Conservation (phyloP, 2,113 vertebrate genomes). For the Lophius piscatorius region DNA sequence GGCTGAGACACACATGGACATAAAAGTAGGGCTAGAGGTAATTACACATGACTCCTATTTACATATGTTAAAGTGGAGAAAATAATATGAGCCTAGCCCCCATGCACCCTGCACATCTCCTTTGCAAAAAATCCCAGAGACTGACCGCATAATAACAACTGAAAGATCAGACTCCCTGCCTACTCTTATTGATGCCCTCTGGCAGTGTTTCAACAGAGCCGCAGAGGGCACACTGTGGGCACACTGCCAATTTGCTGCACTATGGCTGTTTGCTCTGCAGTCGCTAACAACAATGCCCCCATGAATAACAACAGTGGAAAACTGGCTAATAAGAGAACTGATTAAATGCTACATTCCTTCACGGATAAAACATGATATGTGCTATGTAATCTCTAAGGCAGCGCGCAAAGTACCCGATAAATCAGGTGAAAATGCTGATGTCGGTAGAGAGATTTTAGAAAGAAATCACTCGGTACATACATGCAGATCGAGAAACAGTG, state of each 20-base stretch:
- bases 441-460: neutral
- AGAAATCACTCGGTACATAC: neutral
- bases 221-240: conserved; percentile 65
- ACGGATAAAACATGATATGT: conserved; percentile 51
- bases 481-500: neutral
- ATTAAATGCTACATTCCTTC: conserved; percentile 55
- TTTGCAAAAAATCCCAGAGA: neutral
- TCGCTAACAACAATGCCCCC: conserved; percentile 62
- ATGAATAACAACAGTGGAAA: conserved; percentile 62
- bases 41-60: neutral
- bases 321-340: conserved; percentile 53
- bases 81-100: neutral
- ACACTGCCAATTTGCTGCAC: conserved; percentile 52
- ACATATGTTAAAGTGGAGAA: neutral
- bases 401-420: neutral
- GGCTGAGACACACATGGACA: neutral
- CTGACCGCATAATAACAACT: conserved; percentile 16
- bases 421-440: conserved; percentile 13
- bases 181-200: conserved; percentile 43
- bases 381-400: conserved; percentile 18
- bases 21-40: neutral
- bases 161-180: conserved; percentile 24
- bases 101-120: neutral
- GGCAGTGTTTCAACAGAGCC: conserved; percentile 36
- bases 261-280: conserved; percentile 61